Conservation (phyloP, 1,140 invertebrate genomes). For the Anastatus disparis region DNA sequence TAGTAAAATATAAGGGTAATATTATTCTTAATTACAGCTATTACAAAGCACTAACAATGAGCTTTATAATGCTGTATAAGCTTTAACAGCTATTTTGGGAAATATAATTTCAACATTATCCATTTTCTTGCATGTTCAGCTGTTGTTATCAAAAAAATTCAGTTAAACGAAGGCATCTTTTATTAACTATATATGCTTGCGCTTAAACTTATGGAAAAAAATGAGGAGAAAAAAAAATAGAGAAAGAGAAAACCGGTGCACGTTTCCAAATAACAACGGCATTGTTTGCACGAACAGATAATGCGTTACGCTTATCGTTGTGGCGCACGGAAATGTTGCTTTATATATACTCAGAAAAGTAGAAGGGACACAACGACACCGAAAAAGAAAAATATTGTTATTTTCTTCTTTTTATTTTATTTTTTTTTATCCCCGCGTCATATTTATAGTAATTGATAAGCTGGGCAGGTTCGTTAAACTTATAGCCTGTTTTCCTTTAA, state of each 20-base stretch:
- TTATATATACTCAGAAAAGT: neutral
- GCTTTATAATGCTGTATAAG: too few species aligned
- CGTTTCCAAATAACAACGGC: constrained; percentile 13
- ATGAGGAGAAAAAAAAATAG: too few species aligned
- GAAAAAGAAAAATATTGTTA: too few species aligned
- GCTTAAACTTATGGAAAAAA: neutral
- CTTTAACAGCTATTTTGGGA: too few species aligned
- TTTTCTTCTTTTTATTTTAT: constrained; percentile 7
- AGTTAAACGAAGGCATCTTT: neutral
- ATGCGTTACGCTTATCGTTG: constrained; percentile 19
- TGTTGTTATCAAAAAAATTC: neutral
- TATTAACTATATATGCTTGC: neutral
- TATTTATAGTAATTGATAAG: constrained; percentile 14
- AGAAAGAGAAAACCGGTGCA: neutral
- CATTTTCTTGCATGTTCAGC: neutral
- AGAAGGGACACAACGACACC: neutral
- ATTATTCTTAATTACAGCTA: too few species aligned
- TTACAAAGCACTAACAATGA: too few species aligned
- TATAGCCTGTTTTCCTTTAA: neutral
- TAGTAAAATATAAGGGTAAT: too few species aligned
- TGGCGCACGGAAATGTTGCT: neutral
- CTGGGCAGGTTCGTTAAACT: neutral
- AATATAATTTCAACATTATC: neutral
- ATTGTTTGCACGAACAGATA: constrained; percentile 26
- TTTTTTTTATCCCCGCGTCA: neutral